Percentiles rank a stretch among this genome's conserved stretches.
phyloP scores from a whole-genome alignment of 1,140 invertebrate species.

The Orchesella cincta region DNA sequence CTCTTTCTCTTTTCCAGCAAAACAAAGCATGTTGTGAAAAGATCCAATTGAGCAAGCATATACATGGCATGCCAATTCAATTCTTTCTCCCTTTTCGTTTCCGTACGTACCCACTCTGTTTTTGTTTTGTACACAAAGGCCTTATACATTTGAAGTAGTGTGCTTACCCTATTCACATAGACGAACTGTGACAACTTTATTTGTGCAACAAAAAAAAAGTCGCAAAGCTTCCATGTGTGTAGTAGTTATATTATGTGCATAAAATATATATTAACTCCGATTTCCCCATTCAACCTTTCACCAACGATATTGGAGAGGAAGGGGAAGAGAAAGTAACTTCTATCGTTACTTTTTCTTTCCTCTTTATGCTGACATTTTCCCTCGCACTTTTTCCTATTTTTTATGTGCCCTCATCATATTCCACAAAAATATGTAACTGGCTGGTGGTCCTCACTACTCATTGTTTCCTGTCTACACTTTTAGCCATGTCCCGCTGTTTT shows the following conservation, averaged over 20 bases:
- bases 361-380: neutral
- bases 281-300: neutral
- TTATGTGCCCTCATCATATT: neutral
- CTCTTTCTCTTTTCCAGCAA: too few species aligned
- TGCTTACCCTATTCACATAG: too few species aligned
- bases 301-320: neutral
- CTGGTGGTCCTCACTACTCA: neutral
- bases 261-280: neutral
- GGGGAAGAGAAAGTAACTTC: neutral
- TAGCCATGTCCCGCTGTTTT: neutral
- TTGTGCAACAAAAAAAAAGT: neutral
- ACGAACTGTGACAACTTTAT: too few species aligned
- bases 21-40: too few species aligned
- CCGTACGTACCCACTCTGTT: too few species aligned
- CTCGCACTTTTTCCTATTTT: slow-evolving; percentile 8
- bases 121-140: too few species aligned
- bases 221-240: too few species aligned
- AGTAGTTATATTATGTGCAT: too few species aligned
- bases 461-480: slow-evolving; percentile 11
- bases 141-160: too few species aligned
- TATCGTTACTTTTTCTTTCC: neutral
- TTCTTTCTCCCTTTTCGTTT: too few species aligned
- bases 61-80: too few species aligned
- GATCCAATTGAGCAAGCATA: too few species aligned
- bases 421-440: slow-evolving; percentile 10